Base-by-base conservation (phyloP, 2,113 vertebrate genomes). In the Ovis aries region DNA sequence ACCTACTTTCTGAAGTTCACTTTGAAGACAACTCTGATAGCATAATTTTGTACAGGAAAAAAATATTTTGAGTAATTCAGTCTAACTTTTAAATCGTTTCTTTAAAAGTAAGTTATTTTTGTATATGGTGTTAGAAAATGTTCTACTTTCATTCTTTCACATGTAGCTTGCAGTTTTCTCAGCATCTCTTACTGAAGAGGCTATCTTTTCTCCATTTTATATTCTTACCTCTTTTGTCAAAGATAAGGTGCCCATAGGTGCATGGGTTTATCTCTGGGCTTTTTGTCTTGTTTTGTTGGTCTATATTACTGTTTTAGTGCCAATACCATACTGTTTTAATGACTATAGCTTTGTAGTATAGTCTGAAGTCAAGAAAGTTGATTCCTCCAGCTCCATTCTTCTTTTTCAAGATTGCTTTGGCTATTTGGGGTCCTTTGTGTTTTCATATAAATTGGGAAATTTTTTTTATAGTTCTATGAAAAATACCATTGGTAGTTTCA, bases 1-100 rank as follows among this genome's bases (percentile, higher is more conserved):
- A 31, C 93, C 12, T 96, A 17, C 82, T 95, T 97, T 95, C 64
- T 97, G 25, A 52, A 67, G 16, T 50, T 97, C 53, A 50, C n/a
- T 77, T 85, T 85, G 33, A 88, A 53, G 93, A 88, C 77, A 95
- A 50, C 10, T 31, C 93, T 88, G 36, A 91, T 55, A 83, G 33
- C 23, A 78, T 94, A 71, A 90, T 82, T 95, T 91, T 95, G 23
- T 89, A 92, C 48, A 90, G 25, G 55, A 71, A 83, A 93, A 89
- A 90, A 67, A 71, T 93, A 52, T 57, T 88, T 95, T 88, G 10
- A 93, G 36, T 88, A 62, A 57, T 52, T 48, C n/a, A 90, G 25
- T 33, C 25, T 31, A 87, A 82, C 89, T 91, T 91, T 91, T 90
- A 93, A 67, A 55, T 92, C 88, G 43, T 92, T 92, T 80, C 67